These are phyloP conservation scores for Chaetogeoica ovagalla DNA, from an alignment of 2,888 invertebrate genomes.

Conservation along the genomic window DNA sequence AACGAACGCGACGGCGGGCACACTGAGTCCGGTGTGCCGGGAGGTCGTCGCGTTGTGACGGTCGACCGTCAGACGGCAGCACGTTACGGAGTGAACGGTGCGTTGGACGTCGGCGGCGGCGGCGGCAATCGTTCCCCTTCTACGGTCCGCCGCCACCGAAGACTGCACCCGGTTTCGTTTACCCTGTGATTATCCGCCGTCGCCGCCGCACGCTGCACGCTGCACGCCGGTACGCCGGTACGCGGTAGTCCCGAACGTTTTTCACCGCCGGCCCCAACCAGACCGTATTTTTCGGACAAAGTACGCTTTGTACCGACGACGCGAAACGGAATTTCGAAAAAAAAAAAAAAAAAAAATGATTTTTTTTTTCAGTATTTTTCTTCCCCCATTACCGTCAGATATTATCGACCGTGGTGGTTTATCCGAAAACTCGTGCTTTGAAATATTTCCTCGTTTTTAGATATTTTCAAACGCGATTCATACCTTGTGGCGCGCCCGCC, in stretches of 20 bases:
- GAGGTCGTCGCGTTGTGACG: slow-evolving; percentile 21
- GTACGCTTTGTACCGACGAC: background rate
- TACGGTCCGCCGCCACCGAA: background rate
- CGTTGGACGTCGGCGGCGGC: background rate
- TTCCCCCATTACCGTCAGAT: background rate
- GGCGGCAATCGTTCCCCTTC: too few species aligned
- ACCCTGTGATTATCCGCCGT: slow-evolving; percentile 46
- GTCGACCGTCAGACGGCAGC: slow-evolving; percentile 13
- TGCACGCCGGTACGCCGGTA: slow-evolving; percentile 29
- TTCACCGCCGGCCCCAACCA: background rate
- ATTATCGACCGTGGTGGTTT: too few species aligned
- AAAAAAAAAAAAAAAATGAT: too few species aligned
- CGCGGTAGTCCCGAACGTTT: background rate
- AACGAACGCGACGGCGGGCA: slow-evolving; percentile 20
- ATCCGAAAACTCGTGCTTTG: too few species aligned
- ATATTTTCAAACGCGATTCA: too few species aligned
- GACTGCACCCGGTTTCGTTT: slow-evolving; percentile 28
- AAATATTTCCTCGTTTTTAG: too few species aligned
- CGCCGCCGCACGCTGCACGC: slow-evolving; percentile 24
- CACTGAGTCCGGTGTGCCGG: slow-evolving; percentile 30
- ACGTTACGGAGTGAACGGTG: slow-evolving; percentile 2
- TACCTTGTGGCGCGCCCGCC: too few species aligned
- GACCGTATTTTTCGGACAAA: background rate
- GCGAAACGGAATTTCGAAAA: background rate
- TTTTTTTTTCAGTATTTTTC: background rate